Base-by-base conservation (phyloP, 2,797 vertebrate genomes). In the Falco cherrug region DNA sequence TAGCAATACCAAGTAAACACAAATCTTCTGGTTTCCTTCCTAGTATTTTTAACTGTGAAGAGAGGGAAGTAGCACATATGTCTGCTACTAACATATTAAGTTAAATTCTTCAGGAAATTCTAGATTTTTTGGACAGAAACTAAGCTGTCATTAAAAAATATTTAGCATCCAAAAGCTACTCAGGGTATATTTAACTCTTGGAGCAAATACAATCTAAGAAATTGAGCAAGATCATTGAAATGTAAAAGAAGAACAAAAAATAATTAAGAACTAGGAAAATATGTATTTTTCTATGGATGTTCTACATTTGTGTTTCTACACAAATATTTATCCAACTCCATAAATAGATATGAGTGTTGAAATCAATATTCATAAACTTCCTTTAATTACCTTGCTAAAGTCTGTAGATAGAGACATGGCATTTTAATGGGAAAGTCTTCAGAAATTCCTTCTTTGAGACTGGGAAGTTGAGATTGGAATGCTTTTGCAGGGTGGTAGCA, bases 361-460 rank as follows among this genome's bases (percentile, higher is more conserved):
- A 60, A 86, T 51, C 10, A 71, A 31, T 41, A 45, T 39, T 45
- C 17, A 77, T 57, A 22, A 54, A 48, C 1, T 48, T 68, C 47
- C 19, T 85, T 87, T 74, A 37, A 88, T 84, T 98, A 99, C 99
- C 99, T 99, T 69, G 99, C 99, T 95, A 99, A 97, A 14, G 99
- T 99, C 97, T 99, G 99, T 28, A 99, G 97, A 97, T 99, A 99
- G 26, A 99, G 99, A 96, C 99, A 99, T 90, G 99, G 99, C 98
- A 99, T 99, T 98, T 99, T 99, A 95, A 99, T 99, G 14, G 99
- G 99, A 67, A 99, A 97, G 47, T 99, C 99, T 70, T 99, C 99
- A 37, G 99, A 99, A 94, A 99, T 98, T 29, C 99, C 99, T 96
- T 99, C 99, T 97, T 99, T 99, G 35, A 99, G 98, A 90, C 99